Conservation (phyloP, 2,113 vertebrate species). For the Procavia capensis region DNA sequence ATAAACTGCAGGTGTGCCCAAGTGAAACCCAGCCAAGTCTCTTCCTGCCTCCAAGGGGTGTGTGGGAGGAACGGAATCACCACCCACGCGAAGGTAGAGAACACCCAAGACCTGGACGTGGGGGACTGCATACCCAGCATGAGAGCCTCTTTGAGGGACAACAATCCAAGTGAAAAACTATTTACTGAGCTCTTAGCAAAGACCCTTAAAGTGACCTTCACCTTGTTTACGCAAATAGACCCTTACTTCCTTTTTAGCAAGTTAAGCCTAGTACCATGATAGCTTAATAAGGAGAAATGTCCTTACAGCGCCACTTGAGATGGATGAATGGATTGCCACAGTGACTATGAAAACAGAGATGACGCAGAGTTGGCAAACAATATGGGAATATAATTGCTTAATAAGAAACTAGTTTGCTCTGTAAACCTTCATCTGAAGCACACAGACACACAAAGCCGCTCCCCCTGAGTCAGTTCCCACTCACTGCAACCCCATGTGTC, state of each 20-base stretch:
- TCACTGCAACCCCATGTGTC: neutral
- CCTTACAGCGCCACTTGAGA: neutral
- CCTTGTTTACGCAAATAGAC: neutral
- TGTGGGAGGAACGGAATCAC: neutral
- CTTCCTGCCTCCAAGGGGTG: neutral
- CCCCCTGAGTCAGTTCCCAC: neutral
- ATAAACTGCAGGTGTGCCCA: conserved; percentile 60
- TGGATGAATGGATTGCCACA: neutral
- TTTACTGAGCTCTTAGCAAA: neutral
- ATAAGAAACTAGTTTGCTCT: too few relatives aligned
- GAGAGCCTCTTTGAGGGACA: neutral
- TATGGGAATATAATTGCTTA: too few relatives aligned
- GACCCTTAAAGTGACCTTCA: neutral
- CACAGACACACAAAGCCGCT: neutral
- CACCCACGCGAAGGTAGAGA: neutral
- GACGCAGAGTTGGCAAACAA: too few relatives aligned
- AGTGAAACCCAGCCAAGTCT: neutral
- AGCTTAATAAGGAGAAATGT: neutral
- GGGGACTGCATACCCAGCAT: neutral
- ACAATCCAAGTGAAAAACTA: neutral
- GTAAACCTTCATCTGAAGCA: too few relatives aligned
- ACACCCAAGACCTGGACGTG: neutral
- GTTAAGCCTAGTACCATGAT: neutral
- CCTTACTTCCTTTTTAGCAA: neutral
- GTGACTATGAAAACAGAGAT: neutral